phyloP scores from a whole-genome alignment of 1,140 invertebrate species.

The Drosophila pachea region DNA sequence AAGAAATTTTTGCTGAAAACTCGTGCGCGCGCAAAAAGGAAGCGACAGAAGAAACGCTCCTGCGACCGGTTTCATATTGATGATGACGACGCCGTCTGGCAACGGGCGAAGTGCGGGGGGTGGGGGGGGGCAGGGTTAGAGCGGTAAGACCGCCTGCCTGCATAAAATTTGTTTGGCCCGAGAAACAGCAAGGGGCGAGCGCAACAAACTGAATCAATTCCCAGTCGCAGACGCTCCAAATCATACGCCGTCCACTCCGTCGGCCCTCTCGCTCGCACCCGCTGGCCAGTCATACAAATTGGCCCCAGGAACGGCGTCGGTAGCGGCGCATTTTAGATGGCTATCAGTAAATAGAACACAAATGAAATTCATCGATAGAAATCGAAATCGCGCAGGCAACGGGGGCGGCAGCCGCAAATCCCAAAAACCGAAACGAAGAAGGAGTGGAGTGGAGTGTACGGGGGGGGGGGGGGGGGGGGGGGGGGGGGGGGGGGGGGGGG shows the following conservation, averaged over 20 bases:
- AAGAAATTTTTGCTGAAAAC: conserved; percentile 77
- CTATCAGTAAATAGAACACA: conserved; percentile 79
- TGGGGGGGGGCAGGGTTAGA: too few relatives aligned
- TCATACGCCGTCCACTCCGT: not conserved
- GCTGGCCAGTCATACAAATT: conserved; percentile 58
- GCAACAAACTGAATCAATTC: not conserved
- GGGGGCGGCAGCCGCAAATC: conserved; percentile 68
- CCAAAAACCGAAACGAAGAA: conserved; percentile 24
- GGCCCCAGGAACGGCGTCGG: conserved; percentile 53
- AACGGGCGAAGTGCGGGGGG: conserved; percentile 25
- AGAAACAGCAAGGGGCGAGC: conserved; percentile 37
- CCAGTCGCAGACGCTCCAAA: conserved; percentile 3
- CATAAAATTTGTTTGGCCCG: conserved; percentile 70
- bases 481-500: not conserved
- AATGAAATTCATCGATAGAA: conserved; percentile 78
- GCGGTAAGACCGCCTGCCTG: conserved; percentile 37
- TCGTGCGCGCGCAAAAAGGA: conserved; percentile 70
- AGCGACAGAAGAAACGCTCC: conserved; percentile 34
- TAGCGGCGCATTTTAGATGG: conserved; percentile 74
- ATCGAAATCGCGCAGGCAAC: conserved; percentile 59
- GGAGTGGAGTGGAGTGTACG: too few relatives aligned
- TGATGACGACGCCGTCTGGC: conserved; percentile 49
- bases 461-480: not conserved
- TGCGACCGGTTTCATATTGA: conserved; percentile 56
- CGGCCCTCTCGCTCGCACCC: not conserved